These are phyloP conservation scores for Circaetus gallicus DNA, from an alignment of 2,113 vertebrate species.

Conservation along the genomic window DNA sequence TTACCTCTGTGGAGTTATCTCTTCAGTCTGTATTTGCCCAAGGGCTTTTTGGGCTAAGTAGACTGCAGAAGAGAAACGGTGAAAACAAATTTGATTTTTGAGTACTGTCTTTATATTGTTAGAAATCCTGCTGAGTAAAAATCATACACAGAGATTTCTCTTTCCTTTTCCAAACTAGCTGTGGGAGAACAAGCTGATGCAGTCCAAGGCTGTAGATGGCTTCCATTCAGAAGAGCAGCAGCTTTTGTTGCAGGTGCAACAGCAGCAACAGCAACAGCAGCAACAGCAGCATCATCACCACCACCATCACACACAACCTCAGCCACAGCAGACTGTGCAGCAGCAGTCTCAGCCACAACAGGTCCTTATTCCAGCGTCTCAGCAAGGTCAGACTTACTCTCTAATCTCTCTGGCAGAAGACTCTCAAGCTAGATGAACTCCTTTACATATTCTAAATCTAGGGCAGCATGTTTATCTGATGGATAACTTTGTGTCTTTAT, in stretches of 20 bases:
- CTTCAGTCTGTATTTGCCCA: background rate
- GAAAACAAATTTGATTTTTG: background rate
- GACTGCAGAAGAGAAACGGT: background rate
- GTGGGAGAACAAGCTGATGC: constrained; percentile 97
- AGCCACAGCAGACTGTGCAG: constrained; percentile 70
- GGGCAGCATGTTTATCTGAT: background rate
- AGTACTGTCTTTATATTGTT: background rate
- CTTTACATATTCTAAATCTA: background rate
- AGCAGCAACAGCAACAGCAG: constrained; percentile 82
- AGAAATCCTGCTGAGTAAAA: background rate
- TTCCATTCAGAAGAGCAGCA: constrained; percentile 96
- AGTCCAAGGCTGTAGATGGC: constrained; percentile 97
- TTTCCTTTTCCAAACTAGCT: constrained; percentile 75
- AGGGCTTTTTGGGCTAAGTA: background rate
- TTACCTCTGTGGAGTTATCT: background rate
- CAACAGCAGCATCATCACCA: constrained; percentile 81
- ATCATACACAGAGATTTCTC: background rate
- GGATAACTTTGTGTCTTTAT: background rate
- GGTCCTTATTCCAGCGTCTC: constrained; percentile 88
- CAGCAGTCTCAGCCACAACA: constrained; percentile 76
- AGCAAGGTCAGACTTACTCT: constrained; percentile 81
- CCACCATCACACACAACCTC: constrained; percentile 74
- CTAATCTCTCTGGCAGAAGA: background rate
- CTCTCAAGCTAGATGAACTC: background rate
- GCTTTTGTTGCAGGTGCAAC: constrained; percentile 86